These are phyloP conservation scores for Pipistrellus nathusii DNA, from an alignment of 2,797 vertebrate species.

Conservation along the genomic window DNA sequence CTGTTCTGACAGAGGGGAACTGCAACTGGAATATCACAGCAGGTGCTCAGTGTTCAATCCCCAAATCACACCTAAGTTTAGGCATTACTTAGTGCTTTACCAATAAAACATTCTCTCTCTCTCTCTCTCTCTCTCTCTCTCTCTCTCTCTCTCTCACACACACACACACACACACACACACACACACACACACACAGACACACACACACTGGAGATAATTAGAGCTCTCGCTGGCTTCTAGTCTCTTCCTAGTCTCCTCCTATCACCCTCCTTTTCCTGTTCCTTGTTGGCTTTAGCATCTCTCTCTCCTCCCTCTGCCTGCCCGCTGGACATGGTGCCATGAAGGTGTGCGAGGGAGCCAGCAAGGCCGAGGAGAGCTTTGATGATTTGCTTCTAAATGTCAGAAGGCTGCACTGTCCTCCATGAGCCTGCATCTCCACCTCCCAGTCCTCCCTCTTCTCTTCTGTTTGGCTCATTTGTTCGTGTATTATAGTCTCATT, in stretches of 20 bases:
- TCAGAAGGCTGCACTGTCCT: accelerated
- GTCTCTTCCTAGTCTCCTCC: too few relatives aligned
- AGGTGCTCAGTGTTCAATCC: background rate
- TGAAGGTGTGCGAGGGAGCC: background rate
- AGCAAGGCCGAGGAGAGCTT: background rate
- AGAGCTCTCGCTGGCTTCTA: accelerated
- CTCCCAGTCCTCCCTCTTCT: background rate
- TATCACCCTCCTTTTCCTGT: background rate
- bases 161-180: too few relatives aligned
- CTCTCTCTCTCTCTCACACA: too few relatives aligned
- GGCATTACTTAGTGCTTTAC: background rate
- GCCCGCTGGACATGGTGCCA: accelerated
- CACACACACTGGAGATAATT: accelerated
- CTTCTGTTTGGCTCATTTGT: background rate
- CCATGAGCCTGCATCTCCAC: accelerated
- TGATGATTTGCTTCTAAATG: background rate
- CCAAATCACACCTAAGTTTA: background rate
- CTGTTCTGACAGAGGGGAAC: background rate
- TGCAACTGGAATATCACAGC: too few relatives aligned
- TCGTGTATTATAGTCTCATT: background rate
- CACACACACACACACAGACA: background rate
- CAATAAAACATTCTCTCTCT: too few relatives aligned
- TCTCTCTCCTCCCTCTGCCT: accelerated
- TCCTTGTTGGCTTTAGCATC: background rate
- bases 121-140: background rate